Conservation (phyloP, 2,113 vertebrate genomes). For the Carassius gibelio region DNA sequence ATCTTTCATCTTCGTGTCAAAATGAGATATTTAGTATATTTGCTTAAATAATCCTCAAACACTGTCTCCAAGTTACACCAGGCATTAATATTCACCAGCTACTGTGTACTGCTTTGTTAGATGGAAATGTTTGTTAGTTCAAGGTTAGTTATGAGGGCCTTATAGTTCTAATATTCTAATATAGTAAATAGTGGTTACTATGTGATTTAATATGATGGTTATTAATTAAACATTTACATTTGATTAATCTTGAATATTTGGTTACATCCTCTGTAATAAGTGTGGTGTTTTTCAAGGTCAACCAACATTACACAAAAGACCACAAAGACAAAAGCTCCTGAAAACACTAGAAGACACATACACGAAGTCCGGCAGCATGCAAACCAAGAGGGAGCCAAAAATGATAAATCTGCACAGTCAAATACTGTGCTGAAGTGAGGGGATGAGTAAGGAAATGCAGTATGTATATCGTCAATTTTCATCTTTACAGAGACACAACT, state of each 20-base stretch:
- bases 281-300: not conserved
- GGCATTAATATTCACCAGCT: not conserved
- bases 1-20: not conserved
- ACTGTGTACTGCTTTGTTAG: not conserved
- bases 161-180: not conserved
- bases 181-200: too few species aligned
- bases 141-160: not conserved
- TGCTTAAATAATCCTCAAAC: not conserved
- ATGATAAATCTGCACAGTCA: slow-evolving; percentile 1
- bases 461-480: slow-evolving; percentile 57
- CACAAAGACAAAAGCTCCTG: slow-evolving; percentile 8
- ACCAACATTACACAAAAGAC: not conserved
- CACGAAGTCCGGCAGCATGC: not conserved
- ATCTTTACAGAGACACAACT: slow-evolving; percentile 50
- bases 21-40: not conserved
- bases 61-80: not conserved
- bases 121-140: not conserved
- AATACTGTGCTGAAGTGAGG: not conserved
- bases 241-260: not conserved
- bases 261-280: not conserved
- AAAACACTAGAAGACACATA: not conserved
- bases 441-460: not conserved
- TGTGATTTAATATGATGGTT: not conserved
- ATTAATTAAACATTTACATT: not conserved
- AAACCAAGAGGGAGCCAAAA: slow-evolving; percentile 19